Evolutionary conservation across 2,797 vertebrate species (phyloP), one percentile per base, ranked within the genome.

Genomic region (Philypnodon macrostomus): DNA sequence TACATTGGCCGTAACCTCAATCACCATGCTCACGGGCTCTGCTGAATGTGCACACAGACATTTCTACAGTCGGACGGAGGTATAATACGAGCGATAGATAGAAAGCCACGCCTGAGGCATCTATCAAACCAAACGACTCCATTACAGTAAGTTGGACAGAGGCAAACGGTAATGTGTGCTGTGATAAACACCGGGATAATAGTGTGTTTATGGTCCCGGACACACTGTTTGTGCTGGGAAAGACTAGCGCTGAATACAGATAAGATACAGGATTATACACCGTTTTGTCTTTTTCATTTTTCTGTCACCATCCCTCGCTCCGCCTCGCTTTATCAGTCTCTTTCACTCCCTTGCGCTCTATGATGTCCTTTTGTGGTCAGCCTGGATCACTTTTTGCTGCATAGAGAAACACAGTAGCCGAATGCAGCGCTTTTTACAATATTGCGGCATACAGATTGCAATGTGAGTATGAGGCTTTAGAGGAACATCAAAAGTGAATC

Each of bases 81-180:
- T 77, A 77, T 79, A 83, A 81, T 77, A 73, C 73, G 68, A 81
- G 81, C 75, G 60, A 79, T 70, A 81, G 81, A 85, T 84, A 83
- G 79, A 79, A 78, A 65, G 77, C 70, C 42, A 63, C 18, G 75
- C 86, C 81, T 14, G 46, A 72, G 86, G 82, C 82, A 88, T 87
- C 85, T 78, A 82, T 88, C 86, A 88, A 83, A 82, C 79, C 79
- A 79, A 85, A 88, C 71, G 83, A 85, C 85, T 88, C 86, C 73
- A 88, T 88, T 88, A 87, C 86, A 85, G 83, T 88, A 85, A 85
- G 84, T 85, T 83, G 51, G 82, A 86, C 81, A 70, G 83, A 86
- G 77, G 83, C 73, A 80, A 81, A 77, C 70, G 72, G 80, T 85
- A 88, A 86, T 83, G 84, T 79, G 80, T 69, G 36, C 73, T 70